A percentile compares a stretch with the other conserved stretches of the same genome.
Conservation (phyloP, 2,113 vertebrate genomes). For the Macrotus californicus region DNA sequence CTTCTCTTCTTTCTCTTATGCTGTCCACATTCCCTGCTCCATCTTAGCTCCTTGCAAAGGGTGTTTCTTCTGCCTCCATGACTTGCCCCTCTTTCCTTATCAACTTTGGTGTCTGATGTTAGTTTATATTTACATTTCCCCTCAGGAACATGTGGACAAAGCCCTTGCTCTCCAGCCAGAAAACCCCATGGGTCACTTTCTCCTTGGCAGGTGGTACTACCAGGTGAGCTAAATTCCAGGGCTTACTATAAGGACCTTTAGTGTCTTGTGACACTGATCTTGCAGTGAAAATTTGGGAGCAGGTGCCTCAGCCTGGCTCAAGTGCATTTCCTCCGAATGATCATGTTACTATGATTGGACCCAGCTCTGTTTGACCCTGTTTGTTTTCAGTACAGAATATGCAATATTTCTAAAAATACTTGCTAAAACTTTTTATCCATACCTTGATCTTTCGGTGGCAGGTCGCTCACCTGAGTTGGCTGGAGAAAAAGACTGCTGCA, state of each 20-base stretch:
- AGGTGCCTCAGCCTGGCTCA: background rate
- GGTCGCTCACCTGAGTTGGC: slow-evolving; percentile 89
- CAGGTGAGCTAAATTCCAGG: slow-evolving; percentile 73
- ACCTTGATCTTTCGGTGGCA: slow-evolving; percentile 65
- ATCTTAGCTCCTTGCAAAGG: background rate
- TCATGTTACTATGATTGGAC: background rate
- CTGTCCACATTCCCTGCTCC: background rate
- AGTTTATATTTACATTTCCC: background rate
- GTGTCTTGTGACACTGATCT: background rate
- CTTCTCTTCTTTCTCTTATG: background rate
- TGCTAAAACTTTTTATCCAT: background rate
- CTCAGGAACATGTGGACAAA: slow-evolving; percentile 82
- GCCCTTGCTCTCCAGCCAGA: slow-evolving; percentile 81
- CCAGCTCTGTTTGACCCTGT: background rate
- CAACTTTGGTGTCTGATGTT: background rate
- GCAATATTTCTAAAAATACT: background rate
- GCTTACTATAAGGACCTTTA: background rate
- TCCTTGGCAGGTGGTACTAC: slow-evolving; percentile 85
- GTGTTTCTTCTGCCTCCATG: background rate
- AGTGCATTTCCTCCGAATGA: background rate
- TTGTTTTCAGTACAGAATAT: background rate
- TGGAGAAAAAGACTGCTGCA: slow-evolving; percentile 89
- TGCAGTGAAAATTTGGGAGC: background rate
- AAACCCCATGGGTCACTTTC: slow-evolving; percentile 80
- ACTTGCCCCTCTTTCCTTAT: background rate